Evolutionary conservation across 2,888 invertebrate species (phyloP), one percentile per base, ranked within the genome.

Genomic region (Dynastes grantii): DNA sequence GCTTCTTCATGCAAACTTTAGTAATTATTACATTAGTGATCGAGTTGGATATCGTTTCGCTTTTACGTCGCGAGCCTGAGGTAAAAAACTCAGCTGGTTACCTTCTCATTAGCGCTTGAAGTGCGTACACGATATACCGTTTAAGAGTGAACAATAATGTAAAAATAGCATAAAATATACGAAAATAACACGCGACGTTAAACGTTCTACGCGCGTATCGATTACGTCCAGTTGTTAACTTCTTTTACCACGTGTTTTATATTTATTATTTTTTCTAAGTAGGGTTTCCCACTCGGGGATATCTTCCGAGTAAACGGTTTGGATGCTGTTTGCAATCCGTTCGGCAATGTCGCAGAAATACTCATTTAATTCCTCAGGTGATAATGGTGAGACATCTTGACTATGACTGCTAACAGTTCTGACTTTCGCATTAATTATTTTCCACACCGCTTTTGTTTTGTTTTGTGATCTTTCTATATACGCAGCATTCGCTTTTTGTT

Each of bases 211-310:
- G 32, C 27, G 63, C 29, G 9, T 63, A 63, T 63, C 11, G 63
- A 63, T 63, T 63, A 63, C 63, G 63, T 32, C 32, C 55, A 22
- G 16, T 63, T 63, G 63, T 63, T 63, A 63, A 63, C 27, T 29
- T 13, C 9, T 32, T 63, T 32, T 29, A 63, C n/a, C 32, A 11
- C 29, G 32, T 29, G 9, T 45, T 45, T 45, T 1, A 11, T 45
- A 22, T 22, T 8, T 22, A 45, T 45, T 53, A 5, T 1, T 22
- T 22, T 22, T 58, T 16, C 22, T 58, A 3, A 58, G n/a, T 58
- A 22, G 55, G 2, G 8, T 58, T 22, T 22, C 55, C 0, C 55
- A 27, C 2, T 22, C 8, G 22, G 22, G 5, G 55, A 58, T 1
- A 22, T 22, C 22, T 22, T 22, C 22, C 22, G 1, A 22, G 22